A percentile compares a stretch with the other conserved stretches of the same genome.
phyloP scores from a whole-genome alignment of 2,113 vertebrate species.

The Pelobates fuscus region DNA sequence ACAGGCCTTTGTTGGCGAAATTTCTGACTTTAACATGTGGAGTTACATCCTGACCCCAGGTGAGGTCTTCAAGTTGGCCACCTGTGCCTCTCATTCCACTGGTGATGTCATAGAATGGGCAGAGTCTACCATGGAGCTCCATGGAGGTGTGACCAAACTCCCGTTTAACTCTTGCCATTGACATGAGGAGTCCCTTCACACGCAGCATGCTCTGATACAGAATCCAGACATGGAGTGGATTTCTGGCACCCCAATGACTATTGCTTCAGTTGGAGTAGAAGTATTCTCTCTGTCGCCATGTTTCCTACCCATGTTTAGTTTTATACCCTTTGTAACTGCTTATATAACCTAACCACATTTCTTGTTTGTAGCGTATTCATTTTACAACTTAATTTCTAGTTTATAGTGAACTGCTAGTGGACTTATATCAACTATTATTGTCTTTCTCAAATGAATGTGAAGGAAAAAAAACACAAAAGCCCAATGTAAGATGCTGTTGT shows the following conservation, averaged over 20 bases:
- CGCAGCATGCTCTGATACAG: slow-evolving; percentile 43
- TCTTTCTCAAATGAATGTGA: no score
- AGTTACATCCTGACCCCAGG: slow-evolving; percentile 68
- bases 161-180: slow-evolving; percentile 74
- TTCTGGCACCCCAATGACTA: slow-evolving; percentile 39
- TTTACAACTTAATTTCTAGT: background rate
- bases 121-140: slow-evolving; percentile 70
- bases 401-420: background rate
- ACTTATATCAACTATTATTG: background rate
- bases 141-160: slow-evolving; percentile 72
- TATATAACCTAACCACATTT: background rate
- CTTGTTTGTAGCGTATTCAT: background rate
- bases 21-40: slow-evolving; percentile 81
- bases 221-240: slow-evolving; percentile 39
- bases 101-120: slow-evolving; percentile 77
- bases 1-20: slow-evolving; percentile 78
- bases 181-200: slow-evolving; percentile 41
- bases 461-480: no score
- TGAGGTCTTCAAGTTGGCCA: slow-evolving; percentile 72
- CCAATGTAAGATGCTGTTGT: no score
- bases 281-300: background rate
- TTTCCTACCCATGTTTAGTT: background rate
- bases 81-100: slow-evolving; percentile 67
- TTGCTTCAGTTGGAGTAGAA: slow-evolving; percentile 40
- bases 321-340: background rate